Percentiles rank a stretch among this genome's conserved stretches.
These are phyloP conservation scores for Halcyon badia DNA, from an alignment of 2,797 vertebrate species.

Conservation along the genomic window DNA sequence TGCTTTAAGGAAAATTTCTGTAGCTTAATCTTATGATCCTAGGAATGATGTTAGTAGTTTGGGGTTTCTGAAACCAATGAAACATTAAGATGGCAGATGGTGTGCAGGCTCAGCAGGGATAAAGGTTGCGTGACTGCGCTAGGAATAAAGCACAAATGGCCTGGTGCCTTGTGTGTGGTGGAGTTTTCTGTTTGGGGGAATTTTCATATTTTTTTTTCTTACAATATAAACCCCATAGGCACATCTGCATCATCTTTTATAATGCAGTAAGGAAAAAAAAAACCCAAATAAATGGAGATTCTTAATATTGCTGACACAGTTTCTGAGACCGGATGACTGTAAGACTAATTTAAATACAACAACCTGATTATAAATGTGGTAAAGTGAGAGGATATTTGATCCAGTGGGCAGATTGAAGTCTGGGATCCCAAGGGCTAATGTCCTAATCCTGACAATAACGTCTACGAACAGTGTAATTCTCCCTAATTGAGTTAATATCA, in stretches of 20 bases:
- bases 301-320: neutral
- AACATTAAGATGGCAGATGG: constrained; percentile 71
- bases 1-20: constrained; percentile 39
- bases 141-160: constrained; percentile 45
- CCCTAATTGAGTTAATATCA: neutral
- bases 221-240: neutral
- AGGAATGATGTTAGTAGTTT: constrained; percentile 48
- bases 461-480: neutral
- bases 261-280: neutral
- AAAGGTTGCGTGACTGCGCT: constrained; percentile 33
- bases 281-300: neutral
- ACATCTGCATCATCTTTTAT: constrained; percentile 15
- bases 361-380: neutral
- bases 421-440: neutral
- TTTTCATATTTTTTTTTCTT: neutral
- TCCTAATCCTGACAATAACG: neutral
- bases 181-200: neutral
- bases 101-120: constrained; percentile 50
- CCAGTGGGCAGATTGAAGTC: neutral
- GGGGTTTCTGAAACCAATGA: constrained; percentile 36
- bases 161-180: neutral
- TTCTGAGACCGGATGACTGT: neutral
- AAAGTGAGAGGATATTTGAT: neutral
- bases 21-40: constrained; percentile 22
- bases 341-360: neutral